phyloP scores from a whole-genome alignment of 2,113 vertebrate genomes.

The Ivindomyrus marchei region DNA sequence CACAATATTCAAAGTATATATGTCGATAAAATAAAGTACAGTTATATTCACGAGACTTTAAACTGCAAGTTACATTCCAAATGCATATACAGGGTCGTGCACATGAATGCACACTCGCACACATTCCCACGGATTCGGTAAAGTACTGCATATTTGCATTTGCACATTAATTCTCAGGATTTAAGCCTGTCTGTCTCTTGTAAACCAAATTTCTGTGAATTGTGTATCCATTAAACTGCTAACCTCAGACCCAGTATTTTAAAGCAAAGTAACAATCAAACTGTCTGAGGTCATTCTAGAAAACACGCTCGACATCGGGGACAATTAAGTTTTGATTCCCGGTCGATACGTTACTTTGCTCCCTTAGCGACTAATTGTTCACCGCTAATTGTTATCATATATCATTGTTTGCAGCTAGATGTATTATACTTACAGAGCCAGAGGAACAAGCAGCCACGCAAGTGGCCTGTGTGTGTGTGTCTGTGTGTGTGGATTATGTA shows the following conservation, averaged over 20 bases:
- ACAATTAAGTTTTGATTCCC: constrained; percentile 32
- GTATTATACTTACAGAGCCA: neutral
- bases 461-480: neutral
- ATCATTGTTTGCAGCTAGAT: constrained; percentile 18
- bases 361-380: constrained; percentile 18
- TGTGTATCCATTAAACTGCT: neutral
- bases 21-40: neutral
- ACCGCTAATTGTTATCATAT: constrained; percentile 33
- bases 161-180: neutral
- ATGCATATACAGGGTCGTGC: neutral
- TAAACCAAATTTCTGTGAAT: neutral
- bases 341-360: constrained; percentile 27
- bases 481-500: neutral
- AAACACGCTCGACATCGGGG: constrained; percentile 1
- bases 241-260: neutral
- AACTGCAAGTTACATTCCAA: neutral
- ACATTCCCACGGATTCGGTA: neutral
- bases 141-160: neutral
- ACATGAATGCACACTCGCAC: neutral
- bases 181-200: neutral
- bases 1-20: neutral
- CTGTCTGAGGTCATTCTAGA: neutral
- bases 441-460: constrained; percentile 9
- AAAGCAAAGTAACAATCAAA: neutral
- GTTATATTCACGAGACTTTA: neutral